Base-by-base conservation (phyloP, 64 coral and sea anemone species). In the Pocillopora verrucosa region DNA sequence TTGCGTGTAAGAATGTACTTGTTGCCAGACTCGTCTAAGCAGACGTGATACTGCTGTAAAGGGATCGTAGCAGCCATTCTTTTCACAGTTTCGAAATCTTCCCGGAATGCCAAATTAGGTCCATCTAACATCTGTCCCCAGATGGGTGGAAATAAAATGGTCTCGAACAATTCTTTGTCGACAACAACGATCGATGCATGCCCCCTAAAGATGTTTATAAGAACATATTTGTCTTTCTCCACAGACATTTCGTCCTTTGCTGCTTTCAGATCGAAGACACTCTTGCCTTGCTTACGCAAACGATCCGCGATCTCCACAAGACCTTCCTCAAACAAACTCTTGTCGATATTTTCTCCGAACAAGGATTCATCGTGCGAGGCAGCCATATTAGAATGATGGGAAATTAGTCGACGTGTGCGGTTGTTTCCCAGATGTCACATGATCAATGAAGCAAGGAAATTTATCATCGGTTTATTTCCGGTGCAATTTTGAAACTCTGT, bases 261-360 rank as follows among this genome's bases (percentile, higher is more conserved):
- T 61, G 87, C 72, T 59, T 78, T 22, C 57, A 88, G 56, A 88
- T 88, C 73, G 58, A 62, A 77, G 14, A 88, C 87, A 35, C 87
- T 88, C 56, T 76, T 88, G 14, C 60, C 60, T 38, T 61, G 72
- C 24, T 75, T n/a, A 62, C 75, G 86, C 56, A 88, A 76, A 20
- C 36, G 22, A 26, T 77, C 20, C 36, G 86, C 86, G 24, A 77
- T 37, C 58, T 59, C 13, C 6, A 88, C 86, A 56, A 88, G 59
- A 26, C 60, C 51, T 63, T 88, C 86, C 59, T 88, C 86, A 77
- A 88, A 88, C 12, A 88, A 26, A 77, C 86, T 88, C 61, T 88
- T 88, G 59, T 88, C 87, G 22, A 88, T 88, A 20, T 62, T 78
- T 88, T 88, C 87, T 59, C 87, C 87, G 59, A 88, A 88, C 60